These are phyloP conservation scores for Lasioglossum villosulum DNA, from an alignment of 2,888 invertebrate genomes.

Conservation along the genomic window DNA sequence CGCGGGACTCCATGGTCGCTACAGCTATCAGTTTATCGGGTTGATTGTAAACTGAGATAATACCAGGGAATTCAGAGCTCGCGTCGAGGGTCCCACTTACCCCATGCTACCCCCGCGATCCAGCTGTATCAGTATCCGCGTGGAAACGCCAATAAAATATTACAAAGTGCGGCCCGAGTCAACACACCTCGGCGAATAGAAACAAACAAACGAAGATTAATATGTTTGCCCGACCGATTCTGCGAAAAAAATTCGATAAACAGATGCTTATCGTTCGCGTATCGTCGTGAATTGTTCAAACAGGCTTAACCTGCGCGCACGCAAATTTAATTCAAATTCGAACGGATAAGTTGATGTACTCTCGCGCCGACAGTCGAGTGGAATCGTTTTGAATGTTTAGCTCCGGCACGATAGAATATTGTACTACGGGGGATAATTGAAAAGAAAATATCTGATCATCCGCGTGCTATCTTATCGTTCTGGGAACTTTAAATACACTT, in stretches of 20 bases:
- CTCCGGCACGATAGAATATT: background rate
- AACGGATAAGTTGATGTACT: background rate
- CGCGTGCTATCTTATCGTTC: background rate
- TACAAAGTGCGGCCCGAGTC: slow-evolving; percentile 1
- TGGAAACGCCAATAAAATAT: slow-evolving; percentile 26
- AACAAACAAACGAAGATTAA: slow-evolving; percentile 18
- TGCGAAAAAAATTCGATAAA: slow-evolving; percentile 9
- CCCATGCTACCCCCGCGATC: slow-evolving; percentile 3
- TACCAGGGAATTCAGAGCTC: slow-evolving; percentile 23
- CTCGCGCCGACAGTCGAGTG: background rate
- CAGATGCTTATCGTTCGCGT: background rate
- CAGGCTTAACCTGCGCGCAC: background rate
- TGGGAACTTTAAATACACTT: background rate
- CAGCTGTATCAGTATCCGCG: slow-evolving; percentile 25
- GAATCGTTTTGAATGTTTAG: background rate
- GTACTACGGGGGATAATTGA: background rate
- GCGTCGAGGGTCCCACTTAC: slow-evolving; percentile 36
- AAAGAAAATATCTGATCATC: background rate
- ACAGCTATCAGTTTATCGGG: slow-evolving; percentile 34
- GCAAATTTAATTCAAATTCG: background rate
- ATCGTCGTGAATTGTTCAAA: background rate
- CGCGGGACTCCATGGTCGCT: background rate
- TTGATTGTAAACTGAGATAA: slow-evolving; percentile 35
- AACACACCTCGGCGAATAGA: background rate
- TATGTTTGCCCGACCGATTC: background rate